Evolutionary conservation across 2,888 invertebrate genomes (phyloP), one percentile per base, ranked within the genome.

Genomic region (Omphaloscelis lunosa): DNA sequence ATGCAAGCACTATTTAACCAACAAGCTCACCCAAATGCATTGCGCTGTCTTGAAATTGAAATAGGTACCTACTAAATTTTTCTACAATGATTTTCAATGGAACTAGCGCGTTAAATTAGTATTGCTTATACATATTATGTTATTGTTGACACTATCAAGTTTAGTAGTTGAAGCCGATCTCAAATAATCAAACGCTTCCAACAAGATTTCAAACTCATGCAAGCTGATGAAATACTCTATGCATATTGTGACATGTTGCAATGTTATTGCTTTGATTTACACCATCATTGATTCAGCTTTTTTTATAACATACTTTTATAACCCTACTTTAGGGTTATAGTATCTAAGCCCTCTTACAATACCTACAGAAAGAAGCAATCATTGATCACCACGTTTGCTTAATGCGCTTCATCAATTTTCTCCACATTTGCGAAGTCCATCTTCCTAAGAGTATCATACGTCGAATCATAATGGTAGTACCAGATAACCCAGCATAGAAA

Each of bases 401-500:
- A 75, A 23, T 29, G 9, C 9, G 0, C 0, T n/a, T 39, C 15
- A 29, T 27, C 4, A 23, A 17, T 51, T 27, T 23, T 12, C 17
- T 58, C 1, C 12, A 5, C 1, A 58, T 41, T 41, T 59, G 4
- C 7, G 1, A 20, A 34, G 6, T 27, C 3, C 6, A 29, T 51
- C 17, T 15, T 34, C 23, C 12, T 17, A 27, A 65, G 20, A 53
- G 2, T n/a, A 58, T 53, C 34, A 17, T 12, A 41, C 2, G 34
- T 53, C 12, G 74, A 48, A 73, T 80, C 65, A 34, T 61, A 23
- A 58, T 48, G 29, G n/a, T 56, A 61, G 81, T 71, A 48, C 85
- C 41, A 72, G 70, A 68, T 76, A 75, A 68, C 53, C 63, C 69
- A 74, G 82, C 74, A 69, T 80, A 84, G 86, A 84, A 84, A 86